Evolutionary conservation across 2,888 invertebrate species (phyloP).

Genomic region (Drosophila paramelanica): DNA sequence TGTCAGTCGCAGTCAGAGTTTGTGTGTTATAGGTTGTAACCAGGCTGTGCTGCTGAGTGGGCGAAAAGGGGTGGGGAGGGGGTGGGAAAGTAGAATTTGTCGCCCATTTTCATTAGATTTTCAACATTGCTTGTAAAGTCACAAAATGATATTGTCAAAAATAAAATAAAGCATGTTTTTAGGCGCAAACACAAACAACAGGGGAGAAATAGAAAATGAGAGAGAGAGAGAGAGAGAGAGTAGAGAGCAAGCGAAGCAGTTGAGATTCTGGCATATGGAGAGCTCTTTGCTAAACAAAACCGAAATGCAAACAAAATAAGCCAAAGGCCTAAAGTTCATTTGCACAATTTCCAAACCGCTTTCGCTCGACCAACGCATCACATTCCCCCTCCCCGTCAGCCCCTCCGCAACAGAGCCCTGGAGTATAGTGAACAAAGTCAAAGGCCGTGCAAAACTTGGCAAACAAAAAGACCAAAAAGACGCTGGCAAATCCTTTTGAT

Average conservation of each 20-base stretch:
- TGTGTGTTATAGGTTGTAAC: not conserved
- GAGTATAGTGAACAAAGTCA: constrained; percentile 67
- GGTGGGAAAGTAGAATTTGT: constrained; percentile 17
- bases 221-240: not conserved
- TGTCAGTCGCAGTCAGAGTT: constrained; percentile 31
- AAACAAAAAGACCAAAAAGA: constrained; percentile 82
- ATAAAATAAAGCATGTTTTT: constrained; percentile 79
- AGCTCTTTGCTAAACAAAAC: constrained; percentile 49
- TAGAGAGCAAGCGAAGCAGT: not conserved
- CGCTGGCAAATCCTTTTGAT: constrained; percentile 80
- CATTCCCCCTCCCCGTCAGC: constrained; percentile 7
- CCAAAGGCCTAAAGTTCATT: constrained; percentile 82
- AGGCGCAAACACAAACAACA: constrained; percentile 40
- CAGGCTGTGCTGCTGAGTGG: constrained; percentile 1
- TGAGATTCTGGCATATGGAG: constrained; percentile 9
- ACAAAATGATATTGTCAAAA: constrained; percentile 80
- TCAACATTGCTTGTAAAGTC: constrained; percentile 67
- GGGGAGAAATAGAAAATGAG: not conserved
- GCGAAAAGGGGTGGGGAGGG: not conserved
- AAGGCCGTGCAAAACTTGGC: constrained; percentile 73
- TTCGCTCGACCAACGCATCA: constrained; percentile 15
- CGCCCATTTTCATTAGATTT: constrained; percentile 76
- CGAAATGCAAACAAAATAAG: constrained; percentile 81
- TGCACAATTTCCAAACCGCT: constrained; percentile 76
- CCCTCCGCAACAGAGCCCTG: not conserved